These are phyloP conservation scores for Laspeyria flexula DNA, from an alignment of 2,888 invertebrate species.

Conservation along the genomic window DNA sequence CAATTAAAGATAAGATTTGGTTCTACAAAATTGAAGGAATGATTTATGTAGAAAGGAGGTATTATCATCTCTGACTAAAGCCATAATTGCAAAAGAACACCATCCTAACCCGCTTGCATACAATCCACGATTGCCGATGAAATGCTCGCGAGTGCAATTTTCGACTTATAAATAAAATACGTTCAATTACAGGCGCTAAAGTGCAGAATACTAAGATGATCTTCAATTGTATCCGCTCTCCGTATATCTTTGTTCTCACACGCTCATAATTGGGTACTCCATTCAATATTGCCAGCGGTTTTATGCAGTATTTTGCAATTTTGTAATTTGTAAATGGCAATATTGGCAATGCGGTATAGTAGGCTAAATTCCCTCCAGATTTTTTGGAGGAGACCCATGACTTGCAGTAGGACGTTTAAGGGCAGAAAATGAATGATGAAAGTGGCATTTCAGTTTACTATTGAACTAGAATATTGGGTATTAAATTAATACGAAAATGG, in stretches of 20 bases:
- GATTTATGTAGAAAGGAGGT: constrained; percentile 17
- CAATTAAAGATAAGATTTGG: too few species aligned
- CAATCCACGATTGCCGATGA: constrained; percentile 69
- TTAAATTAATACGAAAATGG: too few species aligned
- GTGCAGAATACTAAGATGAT: constrained; percentile 53
- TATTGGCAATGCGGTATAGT: too few species aligned
- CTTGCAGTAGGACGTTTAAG: too few species aligned
- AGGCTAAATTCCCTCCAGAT: too few species aligned
- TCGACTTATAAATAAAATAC: constrained; percentile 74
- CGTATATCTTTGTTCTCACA: constrained; percentile 46
- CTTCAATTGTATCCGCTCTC: constrained; percentile 45
- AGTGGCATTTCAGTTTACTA: neutral
- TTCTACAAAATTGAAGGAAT: too few species aligned
- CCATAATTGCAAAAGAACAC: constrained; percentile 48
- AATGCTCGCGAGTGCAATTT: constrained; percentile 64
- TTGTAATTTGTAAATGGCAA: constrained; percentile 10
- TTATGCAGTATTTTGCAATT: constrained; percentile 40
- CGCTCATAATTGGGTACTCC: constrained; percentile 42
- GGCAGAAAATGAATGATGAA: too few species aligned
- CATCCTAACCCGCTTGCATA: constrained; percentile 56
- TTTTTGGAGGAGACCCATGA: too few species aligned
- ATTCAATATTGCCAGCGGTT: constrained; percentile 40
- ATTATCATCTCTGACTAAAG: constrained; percentile 49
- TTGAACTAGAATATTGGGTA: too few species aligned
- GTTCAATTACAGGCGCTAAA: constrained; percentile 63